Percentiles rank a stretch among this genome's conserved stretches.
Evolutionary conservation across 2,113 vertebrate genomes (phyloP).

Genomic region (Hippocampus barbouri): DNA sequence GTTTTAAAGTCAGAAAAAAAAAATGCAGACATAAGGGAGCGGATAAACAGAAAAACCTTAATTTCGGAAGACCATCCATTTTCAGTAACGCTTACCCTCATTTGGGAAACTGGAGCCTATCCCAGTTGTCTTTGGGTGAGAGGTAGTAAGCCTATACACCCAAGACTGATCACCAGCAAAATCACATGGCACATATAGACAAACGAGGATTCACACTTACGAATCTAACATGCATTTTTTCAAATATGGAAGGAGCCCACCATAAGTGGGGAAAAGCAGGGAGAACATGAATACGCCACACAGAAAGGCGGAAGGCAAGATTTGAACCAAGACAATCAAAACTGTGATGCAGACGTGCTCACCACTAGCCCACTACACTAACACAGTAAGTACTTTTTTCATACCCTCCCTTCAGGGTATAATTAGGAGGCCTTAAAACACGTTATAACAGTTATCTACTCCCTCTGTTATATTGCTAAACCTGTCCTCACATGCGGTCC

Average conservation of each 20-base stretch:
- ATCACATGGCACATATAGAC: neutral
- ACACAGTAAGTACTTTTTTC: neutral
- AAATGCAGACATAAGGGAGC: conserved; percentile 4
- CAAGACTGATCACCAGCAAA: neutral
- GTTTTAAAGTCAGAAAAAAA: conserved; percentile 14
- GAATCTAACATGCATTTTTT: neutral
- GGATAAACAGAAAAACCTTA: conserved; percentile 16
- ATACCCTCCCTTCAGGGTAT: neutral
- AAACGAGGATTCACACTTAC: neutral
- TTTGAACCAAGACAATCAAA: neutral
- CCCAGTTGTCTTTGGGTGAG: too few relatives aligned
- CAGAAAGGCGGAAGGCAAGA: neutral
- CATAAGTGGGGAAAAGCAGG: neutral
- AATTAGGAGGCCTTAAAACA: conserved; percentile 23
- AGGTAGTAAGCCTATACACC: too few relatives aligned
- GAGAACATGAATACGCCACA: neutral
- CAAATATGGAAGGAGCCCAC: neutral
- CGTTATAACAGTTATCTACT: conserved; percentile 43
- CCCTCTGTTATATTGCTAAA: conserved; percentile 4
- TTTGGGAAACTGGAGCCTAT: neutral
- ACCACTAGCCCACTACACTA: neutral
- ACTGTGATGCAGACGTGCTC: neutral
- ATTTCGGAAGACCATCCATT: neutral
- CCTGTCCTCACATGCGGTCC: neutral
- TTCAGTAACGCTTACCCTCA: neutral